Evolutionary conservation across 1,140 invertebrate species (phyloP), one percentile per base, ranked within the genome.

Genomic region (Stratiolaelaps scimitus): DNA sequence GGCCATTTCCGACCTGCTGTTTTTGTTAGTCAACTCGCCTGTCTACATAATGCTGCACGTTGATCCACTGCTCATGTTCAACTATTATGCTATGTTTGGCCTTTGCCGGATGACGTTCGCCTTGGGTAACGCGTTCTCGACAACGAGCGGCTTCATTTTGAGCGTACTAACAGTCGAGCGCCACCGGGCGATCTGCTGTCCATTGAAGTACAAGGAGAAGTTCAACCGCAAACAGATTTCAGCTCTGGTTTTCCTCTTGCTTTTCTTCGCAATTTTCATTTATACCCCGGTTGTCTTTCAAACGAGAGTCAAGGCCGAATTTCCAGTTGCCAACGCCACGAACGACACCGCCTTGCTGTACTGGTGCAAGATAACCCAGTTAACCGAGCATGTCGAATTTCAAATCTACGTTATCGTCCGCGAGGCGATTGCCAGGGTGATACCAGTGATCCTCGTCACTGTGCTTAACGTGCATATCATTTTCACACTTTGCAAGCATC

Each of bases 61-160:
- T 60, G 53, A 60, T 26, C 20, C 15, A 13, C 17, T 29, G 15
- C 53, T 26, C 53, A 26, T 26, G 15, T 60, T 19, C 23, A 60
- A 26, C 53, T 60, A 60, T 60, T 34, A 2, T 34, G 23, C 26
- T 1, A 60, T 60, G 53, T 60, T 26, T 34, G 23, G 15, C 15
- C 15, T 60, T 15, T 60, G 15, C 10, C 53, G 53, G 26, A 20
- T 26, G 17, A 29, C 10, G 23, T 60, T 60, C 23, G 53, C 23
- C 2, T 76, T 85, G 7, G 83, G 84, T 13, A 86, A 86, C 68
- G 83, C 81, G 26, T 85, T 83, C 71, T 75, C 86, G 43, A 81
- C 74, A 17, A 71, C 73, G n/a, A 74, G 73, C 65, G 76, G 76
- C n/a, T 76, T 76, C 69, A 73, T 76, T 64, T 74, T 77, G 10